phyloP scores from a whole-genome alignment of 23 tunicate genomes.

The Phallusia fumigata region DNA sequence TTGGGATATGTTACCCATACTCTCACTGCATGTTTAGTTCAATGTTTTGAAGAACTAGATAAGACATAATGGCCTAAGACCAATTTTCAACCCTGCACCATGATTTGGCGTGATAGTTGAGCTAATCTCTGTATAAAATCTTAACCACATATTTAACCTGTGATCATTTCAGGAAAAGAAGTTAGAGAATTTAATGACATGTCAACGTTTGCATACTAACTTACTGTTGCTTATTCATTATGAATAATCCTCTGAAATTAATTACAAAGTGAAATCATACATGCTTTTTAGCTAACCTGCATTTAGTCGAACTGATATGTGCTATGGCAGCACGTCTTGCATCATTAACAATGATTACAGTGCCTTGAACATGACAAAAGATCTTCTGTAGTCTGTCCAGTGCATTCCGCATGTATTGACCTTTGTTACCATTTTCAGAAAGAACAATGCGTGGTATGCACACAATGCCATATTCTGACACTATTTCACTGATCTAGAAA shows the following conservation, averaged over 20 bases:
- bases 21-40: too few relatives aligned
- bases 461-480: constrained; percentile 67
- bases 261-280: background rate
- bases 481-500: constrained; percentile 66
- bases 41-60: too few relatives aligned
- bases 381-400: constrained; percentile 60
- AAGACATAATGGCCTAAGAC: too few relatives aligned
- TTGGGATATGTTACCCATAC: too few relatives aligned
- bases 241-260: background rate
- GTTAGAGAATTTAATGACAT: too few relatives aligned
- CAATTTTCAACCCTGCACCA: too few relatives aligned
- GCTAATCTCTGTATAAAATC: too few relatives aligned
- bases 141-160: too few relatives aligned
- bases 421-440: background rate
- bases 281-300: background rate
- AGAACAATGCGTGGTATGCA: constrained; percentile 71
- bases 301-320: background rate
- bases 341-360: constrained; percentile 62
- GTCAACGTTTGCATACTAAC: too few relatives aligned
- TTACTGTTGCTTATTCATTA: background rate
- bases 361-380: constrained; percentile 45
- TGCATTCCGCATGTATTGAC: constrained; percentile 44
- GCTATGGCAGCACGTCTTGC: background rate
- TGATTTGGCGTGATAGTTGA: too few relatives aligned
- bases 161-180: too few relatives aligned